Base-by-base conservation (phyloP, 1,140 invertebrate species). In the Microplitis mediator region DNA sequence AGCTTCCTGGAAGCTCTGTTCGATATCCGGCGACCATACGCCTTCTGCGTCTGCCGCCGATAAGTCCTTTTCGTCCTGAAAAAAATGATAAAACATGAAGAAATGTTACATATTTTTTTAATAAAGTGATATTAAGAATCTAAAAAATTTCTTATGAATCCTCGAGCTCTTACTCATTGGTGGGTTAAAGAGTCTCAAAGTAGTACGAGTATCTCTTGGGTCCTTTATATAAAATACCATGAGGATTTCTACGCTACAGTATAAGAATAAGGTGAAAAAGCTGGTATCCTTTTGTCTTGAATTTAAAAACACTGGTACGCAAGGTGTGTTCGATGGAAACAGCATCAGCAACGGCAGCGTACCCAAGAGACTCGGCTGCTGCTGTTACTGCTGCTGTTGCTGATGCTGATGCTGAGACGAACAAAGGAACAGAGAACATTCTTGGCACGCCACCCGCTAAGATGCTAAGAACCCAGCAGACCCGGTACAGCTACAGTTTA, bases 1-100 rank as follows among this genome's bases (percentile, higher is more conserved):
- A 58, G 98, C 98, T 90, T 99, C 98, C 87, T 99, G 98, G 89
- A 99, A 99, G 88, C 97, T 98, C 89, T 99, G 98, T 88, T 99
- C 98, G 88, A 99, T 99, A 88, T 99, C 98, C 65, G 97, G 96
- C 87, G 96, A 98, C 98, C 98, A 99, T 16, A 99, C 98, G 75
- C 98, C 98, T 88, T 99, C 98, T 64, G 98, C 98, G 88, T 99
- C 98, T 75, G 95, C 94, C 76, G 94, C 95, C 80, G 94, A 93
- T 83, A 96, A 88, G 85, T 95, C 94, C 86, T 95, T 95, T 89
- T 95, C 93, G 86, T 97, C 95, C 93, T 95, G 88, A 4, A 85
- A 83, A 71, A 82, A 80, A 76, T 56, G 6, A 56, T 50, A 56
- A 58, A 14, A 11, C 4, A 39, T 23, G 23, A 23, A 23, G 23